Base-by-base conservation (phyloP, 2,797 vertebrate genomes). In the Gorsachius magnificus region DNA sequence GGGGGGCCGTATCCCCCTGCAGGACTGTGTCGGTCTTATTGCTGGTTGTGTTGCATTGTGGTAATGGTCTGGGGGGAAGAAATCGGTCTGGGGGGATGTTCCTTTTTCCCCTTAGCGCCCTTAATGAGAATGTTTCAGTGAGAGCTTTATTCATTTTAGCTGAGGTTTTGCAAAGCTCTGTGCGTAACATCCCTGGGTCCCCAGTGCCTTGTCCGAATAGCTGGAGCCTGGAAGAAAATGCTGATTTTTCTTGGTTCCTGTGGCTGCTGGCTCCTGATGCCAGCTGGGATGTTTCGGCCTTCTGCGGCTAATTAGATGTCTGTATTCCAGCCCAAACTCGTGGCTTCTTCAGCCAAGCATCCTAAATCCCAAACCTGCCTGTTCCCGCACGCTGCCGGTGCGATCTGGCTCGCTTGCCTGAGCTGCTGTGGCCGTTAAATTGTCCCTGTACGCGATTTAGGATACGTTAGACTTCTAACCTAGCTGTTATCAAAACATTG, bases 1-100 rank as follows among this genome's bases (percentile, higher is more conserved):
- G 22, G 29, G 41, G 14, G n/a, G 10, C 69, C 61, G 13, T 31
- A 8, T 56, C 74, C 29, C 16, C 43, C 51, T 12, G 2, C 0
- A 1, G 71, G 31, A 14, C 6, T 10, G 0, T 0, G 11, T 21
- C 29, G 26, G 24, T 60, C 64, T 76, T 31, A 6, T 24, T 75
- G 43, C 45, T 69, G 16, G 17, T 45, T 63, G 63, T 50, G 48
- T 33, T 4, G 2, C 18, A 15, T 61, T 13, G 1, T 10, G 36
- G 22, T 21, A 20, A 10, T 54, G 46, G 31, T 45, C 61, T 43
- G 26, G 25, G 28, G 36, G 50, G 22, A 36, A 46, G 29, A 80
- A 51, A 75, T 22, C 35, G 69, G 68, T 64, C 19, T 33, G 69
- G 38, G 46, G 41, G 12, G 70, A 3, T 26, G 9, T 48, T 70